These are phyloP conservation scores for Clanis bilineata DNA, from an alignment of 2,888 invertebrate species.

Conservation along the genomic window DNA sequence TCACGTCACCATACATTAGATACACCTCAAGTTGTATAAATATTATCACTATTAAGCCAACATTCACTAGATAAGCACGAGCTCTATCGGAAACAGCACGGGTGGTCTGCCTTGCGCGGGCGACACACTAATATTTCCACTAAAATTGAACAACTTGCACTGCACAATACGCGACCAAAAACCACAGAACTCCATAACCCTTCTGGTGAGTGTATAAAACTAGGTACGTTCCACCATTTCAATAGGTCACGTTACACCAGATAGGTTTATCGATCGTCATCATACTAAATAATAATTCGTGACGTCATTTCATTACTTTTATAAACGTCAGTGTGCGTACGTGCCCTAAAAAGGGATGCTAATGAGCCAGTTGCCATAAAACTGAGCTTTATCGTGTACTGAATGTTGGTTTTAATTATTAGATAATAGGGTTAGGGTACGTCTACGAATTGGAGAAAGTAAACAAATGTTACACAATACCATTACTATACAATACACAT, in stretches of 20 bases:
- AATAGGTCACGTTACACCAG: constrained; percentile 50
- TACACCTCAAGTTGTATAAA: constrained; percentile 49
- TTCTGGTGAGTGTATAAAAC: constrained; percentile 24
- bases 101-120: constrained; percentile 63
- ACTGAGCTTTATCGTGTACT: background rate
- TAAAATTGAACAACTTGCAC: constrained; percentile 18
- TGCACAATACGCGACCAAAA: constrained; percentile 8
- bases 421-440: background rate
- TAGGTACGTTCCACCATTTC: constrained; percentile 44
- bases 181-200: constrained; percentile 9
- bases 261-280: constrained; percentile 53
- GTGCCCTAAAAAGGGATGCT: constrained; percentile 52
- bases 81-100: constrained; percentile 56
- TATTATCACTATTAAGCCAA: constrained; percentile 47
- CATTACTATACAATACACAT: too few relatives aligned
- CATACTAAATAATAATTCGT: constrained; percentile 59
- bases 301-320: constrained; percentile 57
- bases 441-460: background rate
- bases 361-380: constrained; percentile 44
- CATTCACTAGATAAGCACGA: constrained; percentile 48
- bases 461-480: background rate
- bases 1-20: constrained; percentile 30
- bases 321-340: constrained; percentile 50
- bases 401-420: background rate
- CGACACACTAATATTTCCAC: constrained; percentile 36